These are phyloP conservation scores for Lytechinus variegatus DNA, from an alignment of 35 echinoderm and acorn worm species.

Conservation along the genomic window DNA sequence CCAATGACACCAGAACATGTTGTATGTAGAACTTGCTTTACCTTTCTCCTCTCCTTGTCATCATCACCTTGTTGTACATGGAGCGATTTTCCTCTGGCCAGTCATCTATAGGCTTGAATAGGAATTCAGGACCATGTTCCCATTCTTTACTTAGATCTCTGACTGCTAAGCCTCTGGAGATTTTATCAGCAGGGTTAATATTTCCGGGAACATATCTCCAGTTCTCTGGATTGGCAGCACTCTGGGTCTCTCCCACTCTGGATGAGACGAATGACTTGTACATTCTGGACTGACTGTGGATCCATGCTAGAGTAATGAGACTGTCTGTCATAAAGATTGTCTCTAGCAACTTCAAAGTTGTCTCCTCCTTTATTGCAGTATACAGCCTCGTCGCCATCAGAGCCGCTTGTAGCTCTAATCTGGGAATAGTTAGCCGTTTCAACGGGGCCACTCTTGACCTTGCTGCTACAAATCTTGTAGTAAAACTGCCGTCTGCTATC, in stretches of 20 bases:
- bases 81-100: conserved; percentile 56
- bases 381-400: conserved; percentile 59
- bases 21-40: not conserved
- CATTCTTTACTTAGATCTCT: conserved; percentile 45
- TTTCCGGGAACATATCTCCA: conserved; percentile 72
- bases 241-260: conserved; percentile 72
- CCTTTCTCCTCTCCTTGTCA: not conserved
- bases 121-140: conserved; percentile 69
- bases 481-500: conserved; percentile 1
- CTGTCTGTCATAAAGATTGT: conserved; percentile 69
- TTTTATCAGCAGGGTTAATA: conserved; percentile 63
- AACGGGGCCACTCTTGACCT: conserved; percentile 77
- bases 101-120: conserved; percentile 41
- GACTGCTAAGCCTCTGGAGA: conserved; percentile 66
- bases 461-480: conserved; percentile 23
- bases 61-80: not conserved
- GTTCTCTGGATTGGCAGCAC: conserved; percentile 55
- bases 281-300: conserved; percentile 52
- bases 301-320: conserved; percentile 65
- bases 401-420: conserved; percentile 75
- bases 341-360: conserved; percentile 36
- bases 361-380: conserved; percentile 56
- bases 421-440: conserved; percentile 58
- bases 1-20: not conserved
- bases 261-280: conserved; percentile 76